phyloP scores from a whole-genome alignment of 2,888 invertebrate genomes.

The Oscheius onirici region DNA sequence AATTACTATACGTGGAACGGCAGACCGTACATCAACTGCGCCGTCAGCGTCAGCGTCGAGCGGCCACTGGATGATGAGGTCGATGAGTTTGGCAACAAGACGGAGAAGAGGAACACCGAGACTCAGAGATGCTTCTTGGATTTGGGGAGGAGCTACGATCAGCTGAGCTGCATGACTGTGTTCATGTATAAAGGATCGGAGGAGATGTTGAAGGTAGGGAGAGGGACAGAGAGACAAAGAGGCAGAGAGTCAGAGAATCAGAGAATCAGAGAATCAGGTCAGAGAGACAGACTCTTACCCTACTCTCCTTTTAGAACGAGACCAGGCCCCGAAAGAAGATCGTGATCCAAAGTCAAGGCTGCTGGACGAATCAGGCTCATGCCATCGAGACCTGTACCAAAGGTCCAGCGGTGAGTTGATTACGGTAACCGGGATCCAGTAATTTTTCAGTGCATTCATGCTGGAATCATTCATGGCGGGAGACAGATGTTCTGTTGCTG shows the following conservation, averaged over 20 bases:
- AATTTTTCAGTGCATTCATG: constrained; percentile 14
- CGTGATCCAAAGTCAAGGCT: constrained; percentile 11
- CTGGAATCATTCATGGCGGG: background rate
- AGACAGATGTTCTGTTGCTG: constrained; percentile 54
- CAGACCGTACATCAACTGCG: constrained; percentile 29
- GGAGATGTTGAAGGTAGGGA: constrained; percentile 6
- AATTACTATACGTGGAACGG: constrained; percentile 20
- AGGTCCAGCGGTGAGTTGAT: background rate
- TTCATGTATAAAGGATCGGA: constrained; percentile 12
- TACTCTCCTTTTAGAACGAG: constrained; percentile 1
- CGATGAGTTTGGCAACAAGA: background rate
- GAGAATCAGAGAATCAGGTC: too few species aligned
- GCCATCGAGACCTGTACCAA: background rate
- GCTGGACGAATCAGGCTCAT: constrained; percentile 13
- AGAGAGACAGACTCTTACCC: background rate
- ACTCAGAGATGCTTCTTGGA: constrained; percentile 20
- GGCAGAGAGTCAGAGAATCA: too few species aligned
- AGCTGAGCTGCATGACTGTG: constrained; percentile 19
- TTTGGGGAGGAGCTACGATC: background rate
- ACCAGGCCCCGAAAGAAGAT: background rate
- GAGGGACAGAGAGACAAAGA: background rate
- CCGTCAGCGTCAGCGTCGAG: background rate
- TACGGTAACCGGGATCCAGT: background rate
- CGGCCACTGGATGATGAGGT: background rate
- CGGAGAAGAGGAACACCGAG: background rate